These are phyloP conservation scores for Epinotia ramella DNA, from an alignment of 2,888 invertebrate species.

Conservation along the genomic window DNA sequence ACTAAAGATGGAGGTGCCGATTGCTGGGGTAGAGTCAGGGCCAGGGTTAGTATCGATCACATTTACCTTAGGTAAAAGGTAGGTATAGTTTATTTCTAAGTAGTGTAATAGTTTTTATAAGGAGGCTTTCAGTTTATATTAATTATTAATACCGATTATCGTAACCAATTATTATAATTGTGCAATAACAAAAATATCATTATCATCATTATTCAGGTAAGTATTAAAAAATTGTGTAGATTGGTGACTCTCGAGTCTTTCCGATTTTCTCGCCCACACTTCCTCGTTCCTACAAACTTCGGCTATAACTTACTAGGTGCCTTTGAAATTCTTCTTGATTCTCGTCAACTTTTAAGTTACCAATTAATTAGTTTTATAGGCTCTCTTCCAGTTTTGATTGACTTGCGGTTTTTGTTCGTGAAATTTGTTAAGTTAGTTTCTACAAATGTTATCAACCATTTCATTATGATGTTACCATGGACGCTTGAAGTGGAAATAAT, in stretches of 20 bases:
- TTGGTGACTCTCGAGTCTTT: slow-evolving; percentile 15
- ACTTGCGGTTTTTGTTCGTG: slow-evolving; percentile 5
- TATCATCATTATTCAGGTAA: slow-evolving; percentile 5
- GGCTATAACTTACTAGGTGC: neutral
- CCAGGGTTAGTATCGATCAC: no score
- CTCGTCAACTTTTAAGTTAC: slow-evolving; percentile 10
- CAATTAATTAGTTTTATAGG: slow-evolving; percentile 21
- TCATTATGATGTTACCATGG: no score
- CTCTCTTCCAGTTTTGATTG: slow-evolving; percentile 15
- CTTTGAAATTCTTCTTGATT: slow-evolving; percentile 16
- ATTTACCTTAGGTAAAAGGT: no score
- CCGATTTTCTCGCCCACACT: slow-evolving; percentile 8
- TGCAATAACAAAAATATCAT: slow-evolving; percentile 18
- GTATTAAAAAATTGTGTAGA: neutral
- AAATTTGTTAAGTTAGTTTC: neutral
- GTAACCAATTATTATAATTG: neutral
- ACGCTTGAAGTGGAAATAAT: no score
- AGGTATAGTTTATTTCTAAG: no score
- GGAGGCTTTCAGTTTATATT: no score
- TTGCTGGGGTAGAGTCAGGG: no score
- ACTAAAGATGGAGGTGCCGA: no score
- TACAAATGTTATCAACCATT: neutral
- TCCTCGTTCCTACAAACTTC: slow-evolving; percentile 27
- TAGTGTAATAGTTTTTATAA: no score
- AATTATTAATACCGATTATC: neutral